Conservation (phyloP, 2,888 invertebrate genomes). For the Capitulum mitella region DNA sequence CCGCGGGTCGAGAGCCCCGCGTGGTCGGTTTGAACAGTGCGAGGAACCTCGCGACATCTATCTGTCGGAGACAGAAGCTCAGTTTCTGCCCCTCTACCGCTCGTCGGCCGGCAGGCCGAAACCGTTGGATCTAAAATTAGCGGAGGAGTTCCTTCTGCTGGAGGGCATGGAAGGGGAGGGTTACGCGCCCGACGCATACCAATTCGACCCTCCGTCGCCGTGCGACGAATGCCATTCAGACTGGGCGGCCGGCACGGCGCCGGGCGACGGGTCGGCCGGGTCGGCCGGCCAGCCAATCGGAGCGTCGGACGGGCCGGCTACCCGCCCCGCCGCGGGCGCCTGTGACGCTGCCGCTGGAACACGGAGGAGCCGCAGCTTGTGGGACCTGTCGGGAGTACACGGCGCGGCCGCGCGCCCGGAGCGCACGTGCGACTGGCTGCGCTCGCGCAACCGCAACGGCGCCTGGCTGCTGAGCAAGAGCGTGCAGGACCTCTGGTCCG, state of each 20-base stretch:
- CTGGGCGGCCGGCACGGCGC: not conserved
- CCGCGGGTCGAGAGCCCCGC: not conserved
- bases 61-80: not conserved
- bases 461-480: slow-evolving; percentile 17
- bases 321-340: not conserved
- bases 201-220: not conserved
- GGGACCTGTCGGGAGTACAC: slow-evolving; percentile 4
- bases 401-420: not conserved
- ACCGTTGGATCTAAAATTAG: slow-evolving; percentile 1
- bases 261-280: not conserved
- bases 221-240: not conserved
- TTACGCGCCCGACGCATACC: not conserved
- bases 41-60: slow-evolving; percentile 12
- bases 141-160: slow-evolving; percentile 20
- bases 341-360: not conserved
- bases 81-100: slow-evolving; percentile 16
- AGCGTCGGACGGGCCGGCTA: not conserved
- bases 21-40: not conserved
- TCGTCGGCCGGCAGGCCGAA: slow-evolving; percentile 11
- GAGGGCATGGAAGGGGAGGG: slow-evolving; percentile 3
- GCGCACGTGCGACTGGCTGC: not conserved
- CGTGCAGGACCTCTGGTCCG: slow-evolving; percentile 22
- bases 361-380: not conserved
- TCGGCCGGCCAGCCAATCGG: not conserved
- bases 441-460: slow-evolving; percentile 12